Conservation (phyloP, 1,140 invertebrate genomes). For the Semibalanus balanoides region DNA sequence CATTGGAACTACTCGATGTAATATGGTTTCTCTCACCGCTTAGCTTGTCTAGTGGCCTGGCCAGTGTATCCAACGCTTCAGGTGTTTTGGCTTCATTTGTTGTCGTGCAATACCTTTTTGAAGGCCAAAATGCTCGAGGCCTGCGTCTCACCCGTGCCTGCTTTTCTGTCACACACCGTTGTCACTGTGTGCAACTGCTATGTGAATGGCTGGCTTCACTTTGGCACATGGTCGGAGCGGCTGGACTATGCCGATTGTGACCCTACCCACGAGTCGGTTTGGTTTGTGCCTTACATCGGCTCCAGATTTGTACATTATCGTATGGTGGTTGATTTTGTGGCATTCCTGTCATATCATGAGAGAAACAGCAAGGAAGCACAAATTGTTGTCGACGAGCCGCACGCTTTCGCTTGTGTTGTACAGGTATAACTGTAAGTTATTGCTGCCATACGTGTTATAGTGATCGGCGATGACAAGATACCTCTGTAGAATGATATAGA, state of each 20-base stretch:
- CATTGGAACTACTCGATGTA: neutral
- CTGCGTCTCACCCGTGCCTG: neutral
- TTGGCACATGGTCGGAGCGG: neutral
- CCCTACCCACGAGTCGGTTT: neutral
- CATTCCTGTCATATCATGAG: neutral
- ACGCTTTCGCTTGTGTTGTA: neutral
- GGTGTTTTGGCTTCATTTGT: neutral
- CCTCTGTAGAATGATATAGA: neutral
- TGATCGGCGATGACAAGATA: neutral
- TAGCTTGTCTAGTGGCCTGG: neutral
- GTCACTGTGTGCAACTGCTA: neutral
- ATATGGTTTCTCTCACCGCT: slow-evolving; percentile 1
- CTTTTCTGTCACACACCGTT: neutral
- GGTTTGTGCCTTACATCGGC: neutral
- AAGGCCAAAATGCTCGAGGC: neutral
- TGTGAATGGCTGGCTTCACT: neutral
- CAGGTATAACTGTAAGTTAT: neutral
- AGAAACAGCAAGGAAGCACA: neutral
- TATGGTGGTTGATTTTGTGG: neutral
- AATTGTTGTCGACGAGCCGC: neutral
- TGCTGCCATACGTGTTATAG: neutral
- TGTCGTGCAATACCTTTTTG: neutral
- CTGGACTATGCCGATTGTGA: neutral
- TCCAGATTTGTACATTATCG: neutral
- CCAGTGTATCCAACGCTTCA: neutral